A percentile compares a stretch with the other conserved stretches of the same genome.
Evolutionary conservation across 1,140 invertebrate genomes (phyloP).

Genomic region (Drusus annulatus): DNA sequence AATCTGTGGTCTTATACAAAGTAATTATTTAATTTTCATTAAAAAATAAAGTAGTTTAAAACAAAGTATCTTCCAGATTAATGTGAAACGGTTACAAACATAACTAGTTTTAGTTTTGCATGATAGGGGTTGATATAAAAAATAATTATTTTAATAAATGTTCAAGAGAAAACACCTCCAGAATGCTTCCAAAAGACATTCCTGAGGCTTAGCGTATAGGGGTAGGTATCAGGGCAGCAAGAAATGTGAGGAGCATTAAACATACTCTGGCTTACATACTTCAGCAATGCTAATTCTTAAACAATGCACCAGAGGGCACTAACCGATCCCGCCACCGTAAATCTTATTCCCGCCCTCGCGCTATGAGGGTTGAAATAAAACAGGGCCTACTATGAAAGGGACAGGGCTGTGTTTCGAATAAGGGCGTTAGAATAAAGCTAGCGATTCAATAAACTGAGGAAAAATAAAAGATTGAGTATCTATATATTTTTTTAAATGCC

Average conservation of each 20-base stretch:
- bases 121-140: no score
- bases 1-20: no score
- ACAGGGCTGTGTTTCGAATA: not conserved
- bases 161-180: not conserved
- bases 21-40: no score
- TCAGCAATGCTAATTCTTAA: conserved; percentile 55
- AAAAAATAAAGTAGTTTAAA: no score
- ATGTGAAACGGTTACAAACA: no score
- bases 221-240: not conserved
- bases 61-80: no score
- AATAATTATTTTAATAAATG: no score
- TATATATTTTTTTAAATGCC: no score
- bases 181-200: not conserved
- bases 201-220: not conserved
- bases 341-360: conserved; percentile 43
- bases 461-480: no score
- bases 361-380: conserved; percentile 5
- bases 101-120: no score
- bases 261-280: not conserved
- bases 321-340: conserved; percentile 46
- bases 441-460: not conserved
- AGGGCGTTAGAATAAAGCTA: not conserved
- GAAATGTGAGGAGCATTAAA: not conserved
- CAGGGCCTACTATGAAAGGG: not conserved
- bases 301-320: conserved; percentile 57